These are phyloP conservation scores for Drosophila mercatorum DNA, from an alignment of 2,888 invertebrate genomes.

Conservation along the genomic window DNA sequence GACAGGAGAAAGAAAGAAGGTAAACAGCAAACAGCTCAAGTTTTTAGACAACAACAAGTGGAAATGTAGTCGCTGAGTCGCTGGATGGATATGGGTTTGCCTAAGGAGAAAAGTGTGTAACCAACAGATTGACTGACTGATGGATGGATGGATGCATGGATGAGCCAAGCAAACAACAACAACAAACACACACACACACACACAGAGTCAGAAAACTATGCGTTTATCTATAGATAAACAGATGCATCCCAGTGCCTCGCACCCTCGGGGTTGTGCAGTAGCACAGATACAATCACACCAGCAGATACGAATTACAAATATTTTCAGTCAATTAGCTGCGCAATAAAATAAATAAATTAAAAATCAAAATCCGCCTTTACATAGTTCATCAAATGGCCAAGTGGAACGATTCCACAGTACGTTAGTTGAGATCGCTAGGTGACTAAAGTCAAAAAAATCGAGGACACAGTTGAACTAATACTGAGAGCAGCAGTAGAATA, in stretches of 20 bases:
- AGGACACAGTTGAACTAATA: too few relatives aligned
- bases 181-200: slow-evolving; percentile 19
- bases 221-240: slow-evolving; percentile 54
- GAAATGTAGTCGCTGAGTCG: slow-evolving; percentile 55
- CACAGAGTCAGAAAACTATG: slow-evolving; percentile 14
- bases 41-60: slow-evolving; percentile 67
- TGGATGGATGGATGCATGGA: slow-evolving; percentile 47
- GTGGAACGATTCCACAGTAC: too few relatives aligned
- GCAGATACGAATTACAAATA: slow-evolving; percentile 27
- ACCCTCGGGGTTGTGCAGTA: slow-evolving; percentile 48
- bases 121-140: slow-evolving; percentile 70
- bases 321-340: slow-evolving; percentile 11
- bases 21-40: slow-evolving; percentile 66
- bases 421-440: too few relatives aligned
- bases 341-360: slow-evolving; percentile 9
- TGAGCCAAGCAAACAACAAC: slow-evolving; percentile 54
- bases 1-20: slow-evolving; percentile 55
- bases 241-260: slow-evolving; percentile 9
- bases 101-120: slow-evolving; percentile 69
- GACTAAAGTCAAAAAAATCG: too few relatives aligned
- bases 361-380: background rate
- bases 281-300: slow-evolving; percentile 28
- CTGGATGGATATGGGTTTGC: slow-evolving; percentile 44
- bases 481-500: too few relatives aligned
- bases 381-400: too few relatives aligned